Percentiles rank a stretch among this genome's conserved stretches.
Conservation (phyloP, 1,140 invertebrate species). For the Drosophila mayri region DNA sequence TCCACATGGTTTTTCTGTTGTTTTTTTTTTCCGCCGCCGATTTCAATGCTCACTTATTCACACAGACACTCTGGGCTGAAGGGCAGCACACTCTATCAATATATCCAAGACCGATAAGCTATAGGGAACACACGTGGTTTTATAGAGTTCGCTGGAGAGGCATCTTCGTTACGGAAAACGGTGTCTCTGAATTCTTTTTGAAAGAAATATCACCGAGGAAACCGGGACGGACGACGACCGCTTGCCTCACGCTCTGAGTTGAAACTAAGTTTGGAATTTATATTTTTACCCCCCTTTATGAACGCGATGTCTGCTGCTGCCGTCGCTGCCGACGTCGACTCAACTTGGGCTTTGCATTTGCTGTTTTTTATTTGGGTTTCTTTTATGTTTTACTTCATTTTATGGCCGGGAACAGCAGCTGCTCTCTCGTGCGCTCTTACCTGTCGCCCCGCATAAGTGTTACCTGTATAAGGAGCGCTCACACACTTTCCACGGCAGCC, state of each 20-base stretch:
- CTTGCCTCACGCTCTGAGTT: constrained; percentile 51
- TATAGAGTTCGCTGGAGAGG: constrained; percentile 7
- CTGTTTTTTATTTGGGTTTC: constrained; percentile 21
- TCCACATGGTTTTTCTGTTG: constrained; percentile 64
- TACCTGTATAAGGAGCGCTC: constrained; percentile 29
- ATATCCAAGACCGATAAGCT: constrained; percentile 29
- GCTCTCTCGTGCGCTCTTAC: constrained; percentile 34
- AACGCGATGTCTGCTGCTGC: constrained; percentile 18
- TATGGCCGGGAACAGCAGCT: constrained; percentile 25
- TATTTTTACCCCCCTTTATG: constrained; percentile 62
- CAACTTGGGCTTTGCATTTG: constrained; percentile 70
- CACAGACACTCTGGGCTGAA: constrained; percentile 1
- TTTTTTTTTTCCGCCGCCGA: constrained; percentile 17
- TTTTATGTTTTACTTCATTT: constrained; percentile 16
- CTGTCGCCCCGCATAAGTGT: constrained; percentile 1
- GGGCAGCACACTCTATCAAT: constrained; percentile 3
- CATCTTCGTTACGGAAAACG: constrained; percentile 14
- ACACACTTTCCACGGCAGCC: constrained; percentile 18
- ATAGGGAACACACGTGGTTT: constrained; percentile 51
- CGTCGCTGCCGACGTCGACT: constrained; percentile 24
- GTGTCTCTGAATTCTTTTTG: constrained; percentile 1
- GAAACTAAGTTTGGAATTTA: constrained; percentile 69
- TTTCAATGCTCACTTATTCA: constrained; percentile 19
- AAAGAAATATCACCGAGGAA: background rate
- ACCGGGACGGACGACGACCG: constrained; percentile 29